Conservation (phyloP, 2,888 invertebrate species). For the Seira musarum region DNA sequence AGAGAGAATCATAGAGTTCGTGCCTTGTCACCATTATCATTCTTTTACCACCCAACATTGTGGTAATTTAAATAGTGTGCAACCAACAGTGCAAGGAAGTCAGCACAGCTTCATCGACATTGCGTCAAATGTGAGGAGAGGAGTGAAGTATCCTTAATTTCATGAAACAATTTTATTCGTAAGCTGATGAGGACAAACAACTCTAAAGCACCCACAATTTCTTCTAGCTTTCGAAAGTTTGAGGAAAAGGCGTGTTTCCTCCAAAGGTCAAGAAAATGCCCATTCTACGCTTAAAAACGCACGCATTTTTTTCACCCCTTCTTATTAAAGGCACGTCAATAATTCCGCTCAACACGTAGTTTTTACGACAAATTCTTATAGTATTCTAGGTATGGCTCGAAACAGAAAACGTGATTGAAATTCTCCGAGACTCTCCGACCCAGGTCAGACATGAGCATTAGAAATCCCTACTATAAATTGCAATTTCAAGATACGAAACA, state of each 20-base stretch:
- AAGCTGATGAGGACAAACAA: no score
- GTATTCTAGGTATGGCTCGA: background rate
- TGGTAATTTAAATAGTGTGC: background rate
- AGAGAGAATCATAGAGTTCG: background rate
- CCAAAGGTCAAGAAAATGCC: background rate
- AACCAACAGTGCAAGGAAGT: background rate
- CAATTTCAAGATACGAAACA: no score
- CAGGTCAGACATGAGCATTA: background rate
- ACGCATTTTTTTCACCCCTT: no score
- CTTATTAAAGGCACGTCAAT: no score
- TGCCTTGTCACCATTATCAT: background rate
- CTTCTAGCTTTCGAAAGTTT: background rate
- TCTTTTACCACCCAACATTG: background rate
- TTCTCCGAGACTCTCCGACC: background rate
- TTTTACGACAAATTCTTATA: no score
- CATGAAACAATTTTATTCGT: no score
- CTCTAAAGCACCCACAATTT: no score
- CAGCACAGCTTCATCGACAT: background rate
- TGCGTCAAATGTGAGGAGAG: no score
- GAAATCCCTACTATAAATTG: no score
- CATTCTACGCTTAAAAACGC: no score
- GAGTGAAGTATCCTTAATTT: background rate
- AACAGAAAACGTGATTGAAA: background rate
- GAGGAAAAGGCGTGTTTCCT: background rate
- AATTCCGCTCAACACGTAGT: no score